These are phyloP conservation scores for Melanostigma gelatinosum DNA, from an alignment of 2,113 vertebrate genomes.

Conservation along the genomic window DNA sequence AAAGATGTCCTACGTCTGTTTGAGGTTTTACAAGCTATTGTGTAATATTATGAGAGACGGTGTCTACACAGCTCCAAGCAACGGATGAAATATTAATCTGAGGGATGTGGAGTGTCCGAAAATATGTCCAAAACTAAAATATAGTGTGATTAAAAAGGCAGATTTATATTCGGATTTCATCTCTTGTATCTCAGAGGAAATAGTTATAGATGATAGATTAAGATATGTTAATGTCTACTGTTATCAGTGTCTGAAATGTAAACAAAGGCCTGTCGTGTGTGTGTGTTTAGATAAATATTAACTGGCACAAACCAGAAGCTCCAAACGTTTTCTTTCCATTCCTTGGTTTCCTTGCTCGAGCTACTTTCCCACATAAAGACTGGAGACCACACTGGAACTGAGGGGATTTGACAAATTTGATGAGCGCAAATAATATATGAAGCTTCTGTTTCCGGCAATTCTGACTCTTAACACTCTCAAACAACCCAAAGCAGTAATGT, in stretches of 20 bases:
- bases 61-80: constrained; percentile 14
- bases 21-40: constrained; percentile 19
- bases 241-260: neutral
- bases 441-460: constrained; percentile 10
- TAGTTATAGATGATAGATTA: neutral
- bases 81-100: constrained; percentile 40
- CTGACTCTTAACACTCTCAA: neutral
- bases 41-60: neutral
- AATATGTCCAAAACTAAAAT: neutral
- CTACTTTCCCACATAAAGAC: neutral
- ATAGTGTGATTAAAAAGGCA: neutral
- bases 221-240: neutral
- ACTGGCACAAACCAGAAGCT: neutral
- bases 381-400: neutral
- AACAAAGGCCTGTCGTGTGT: neutral
- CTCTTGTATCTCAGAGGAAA: neutral
- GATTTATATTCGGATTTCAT: neutral
- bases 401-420: constrained; percentile 21
- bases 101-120: neutral
- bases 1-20: constrained; percentile 35
- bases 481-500: neutral
- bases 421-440: constrained; percentile 8
- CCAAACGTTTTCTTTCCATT: constrained; percentile 4
- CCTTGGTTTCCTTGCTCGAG: neutral
- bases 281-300: constrained; percentile 12